Evolutionary conservation across 2,113 vertebrate genomes (phyloP).

Genomic region (Peromyscus californicus): DNA sequence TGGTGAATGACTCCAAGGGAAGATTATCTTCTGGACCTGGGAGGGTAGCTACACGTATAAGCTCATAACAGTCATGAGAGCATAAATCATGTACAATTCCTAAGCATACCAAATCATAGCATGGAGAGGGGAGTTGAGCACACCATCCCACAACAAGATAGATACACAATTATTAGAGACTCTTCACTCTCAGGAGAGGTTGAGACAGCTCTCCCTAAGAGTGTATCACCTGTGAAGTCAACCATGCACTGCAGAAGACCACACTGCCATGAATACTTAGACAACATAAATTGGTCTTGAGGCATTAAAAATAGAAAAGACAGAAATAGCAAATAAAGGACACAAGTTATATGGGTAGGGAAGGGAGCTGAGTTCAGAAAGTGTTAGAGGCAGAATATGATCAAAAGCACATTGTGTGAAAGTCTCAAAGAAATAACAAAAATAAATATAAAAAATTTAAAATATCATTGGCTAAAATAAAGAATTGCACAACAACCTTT

Average conservation of each 20-base stretch:
- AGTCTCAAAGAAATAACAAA: background rate
- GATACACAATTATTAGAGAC: background rate
- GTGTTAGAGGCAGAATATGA: background rate
- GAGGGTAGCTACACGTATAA: background rate
- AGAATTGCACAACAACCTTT: background rate
- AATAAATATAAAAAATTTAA: background rate
- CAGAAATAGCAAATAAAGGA: background rate
- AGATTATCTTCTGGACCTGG: too few species aligned
- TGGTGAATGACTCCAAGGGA: background rate
- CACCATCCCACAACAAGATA: background rate
- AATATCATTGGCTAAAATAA: background rate
- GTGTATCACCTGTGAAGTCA: background rate
- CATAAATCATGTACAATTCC: background rate
- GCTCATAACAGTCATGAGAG: background rate
- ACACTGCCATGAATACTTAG: background rate
- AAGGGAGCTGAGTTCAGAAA: background rate
- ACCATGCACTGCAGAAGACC: background rate
- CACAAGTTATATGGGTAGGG: background rate
- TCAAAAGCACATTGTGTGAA: background rate
- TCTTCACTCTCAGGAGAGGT: background rate
- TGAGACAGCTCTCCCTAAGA: background rate
- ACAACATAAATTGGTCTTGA: background rate
- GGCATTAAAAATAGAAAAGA: too few species aligned
- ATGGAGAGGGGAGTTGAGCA: background rate
- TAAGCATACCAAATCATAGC: background rate